A percentile compares a stretch with the other conserved stretches of the same genome.
These are phyloP conservation scores for Xiphias gladius DNA, from an alignment of 2,113 vertebrate genomes.

Conservation along the genomic window DNA sequence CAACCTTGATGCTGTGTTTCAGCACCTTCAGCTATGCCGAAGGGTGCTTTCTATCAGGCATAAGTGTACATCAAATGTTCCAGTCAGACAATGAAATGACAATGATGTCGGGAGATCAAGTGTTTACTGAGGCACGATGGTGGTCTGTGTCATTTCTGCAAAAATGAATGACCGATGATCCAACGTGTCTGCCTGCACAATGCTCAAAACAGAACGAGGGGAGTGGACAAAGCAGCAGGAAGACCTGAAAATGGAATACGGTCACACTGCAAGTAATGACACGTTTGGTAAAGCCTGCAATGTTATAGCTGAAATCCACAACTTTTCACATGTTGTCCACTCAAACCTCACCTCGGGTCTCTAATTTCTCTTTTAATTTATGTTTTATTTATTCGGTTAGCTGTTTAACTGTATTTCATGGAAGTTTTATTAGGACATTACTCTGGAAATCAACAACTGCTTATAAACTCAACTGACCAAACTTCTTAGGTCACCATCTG, in stretches of 20 bases:
- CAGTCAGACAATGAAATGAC: neutral
- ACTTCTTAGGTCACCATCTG: too few relatives aligned
- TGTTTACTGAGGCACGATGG: constrained; percentile 36
- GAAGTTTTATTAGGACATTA: too few relatives aligned
- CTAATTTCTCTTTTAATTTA: too few relatives aligned
- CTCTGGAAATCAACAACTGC: too few relatives aligned
- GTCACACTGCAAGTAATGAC: neutral
- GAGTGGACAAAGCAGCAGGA: neutral
- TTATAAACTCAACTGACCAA: too few relatives aligned
- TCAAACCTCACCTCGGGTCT: neutral
- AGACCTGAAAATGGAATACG: neutral
- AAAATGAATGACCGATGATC: constrained; percentile 11
- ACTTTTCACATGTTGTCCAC: neutral
- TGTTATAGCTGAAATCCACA: neutral
- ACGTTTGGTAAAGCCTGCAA: neutral
- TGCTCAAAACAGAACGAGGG: neutral
- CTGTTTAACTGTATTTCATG: too few relatives aligned
- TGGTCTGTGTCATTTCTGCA: neutral
- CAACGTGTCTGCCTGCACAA: neutral
- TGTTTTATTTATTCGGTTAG: too few relatives aligned
- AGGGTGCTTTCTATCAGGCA: neutral
- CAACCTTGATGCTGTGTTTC: constrained; percentile 1
- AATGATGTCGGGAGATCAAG: constrained; percentile 9
- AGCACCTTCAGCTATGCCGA: constrained; percentile 4
- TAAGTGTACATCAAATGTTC: constrained; percentile 17